Percentiles rank a stretch among this genome's conserved stretches.
phyloP scores from a whole-genome alignment of 2,797 vertebrate species.

The Onychomys leucogaster region DNA sequence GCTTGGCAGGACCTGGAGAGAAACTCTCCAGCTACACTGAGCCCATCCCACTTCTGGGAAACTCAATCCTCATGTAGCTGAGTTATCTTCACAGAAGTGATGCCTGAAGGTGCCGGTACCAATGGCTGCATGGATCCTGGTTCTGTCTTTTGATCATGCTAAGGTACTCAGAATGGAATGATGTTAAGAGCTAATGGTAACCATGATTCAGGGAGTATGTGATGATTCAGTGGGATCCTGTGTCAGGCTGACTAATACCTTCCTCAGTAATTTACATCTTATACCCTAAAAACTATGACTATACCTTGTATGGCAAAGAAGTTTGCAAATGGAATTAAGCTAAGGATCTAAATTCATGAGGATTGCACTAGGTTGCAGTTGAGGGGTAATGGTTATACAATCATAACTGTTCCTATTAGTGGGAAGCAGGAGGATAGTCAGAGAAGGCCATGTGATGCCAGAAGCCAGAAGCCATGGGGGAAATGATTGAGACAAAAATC shows the following conservation, averaged over 20 bases:
- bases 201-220: neutral
- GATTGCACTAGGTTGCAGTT: neutral
- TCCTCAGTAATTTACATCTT: neutral
- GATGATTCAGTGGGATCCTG: neutral
- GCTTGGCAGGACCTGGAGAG: too few relatives aligned
- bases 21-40: neutral
- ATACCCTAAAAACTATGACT: neutral
- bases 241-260: neutral
- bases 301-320: neutral
- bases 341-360: neutral
- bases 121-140: neutral
- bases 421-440: neutral
- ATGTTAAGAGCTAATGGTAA: neutral
- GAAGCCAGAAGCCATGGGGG: neutral
- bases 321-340: neutral
- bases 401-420: neutral
- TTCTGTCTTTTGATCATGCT: neutral
- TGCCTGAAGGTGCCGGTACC: neutral
- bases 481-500: neutral
- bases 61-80: neutral
- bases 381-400: neutral
- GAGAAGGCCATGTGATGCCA: neutral
- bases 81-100: neutral
- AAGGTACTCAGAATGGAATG: neutral
- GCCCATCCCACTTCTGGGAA: neutral